Evolutionary conservation across 2,797 vertebrate species (phyloP), one percentile per base, ranked within the genome.

Genomic region (Myiotriccus ornatus): DNA sequence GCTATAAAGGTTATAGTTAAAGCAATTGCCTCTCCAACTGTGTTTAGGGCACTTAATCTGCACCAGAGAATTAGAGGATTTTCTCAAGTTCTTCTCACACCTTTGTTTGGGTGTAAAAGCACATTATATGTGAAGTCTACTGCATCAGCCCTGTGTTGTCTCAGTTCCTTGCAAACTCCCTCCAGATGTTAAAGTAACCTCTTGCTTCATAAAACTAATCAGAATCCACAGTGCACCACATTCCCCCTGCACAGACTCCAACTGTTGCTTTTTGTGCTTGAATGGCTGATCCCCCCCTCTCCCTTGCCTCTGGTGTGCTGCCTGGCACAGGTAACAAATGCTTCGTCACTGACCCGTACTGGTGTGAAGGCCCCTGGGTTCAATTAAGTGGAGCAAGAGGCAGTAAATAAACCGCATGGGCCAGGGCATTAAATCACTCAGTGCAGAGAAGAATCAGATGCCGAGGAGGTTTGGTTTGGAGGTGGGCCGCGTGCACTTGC

Each of bases 361-460:
- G 85, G 77, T 84, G 77, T 71, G 87, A 95, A 94, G 87, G 75
- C 78, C 94, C 71, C 79, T 80, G 87, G 93, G 75, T 34, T 95
- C 94, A 78, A 74, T 95, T 95, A 94, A 96, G 89, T 8, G 64
- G 75, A 93, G 79, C 91, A 89, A 95, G 92, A 95, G 89, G 81
- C 82, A 97, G 95, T 94, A 95, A 96, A 95, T 88, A 93, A 93
- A 96, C 78, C 7, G 2, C 80, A 68, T 55, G 71, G 87, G 44
- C 79, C 68, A 18, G 59, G 65, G 49, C 76, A 80, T 77, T 94
- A 95, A 96, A 96, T 97, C 94, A 91, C 81, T 84, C 17, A 2
- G 32, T 55, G 59, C 6, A 4, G 64, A 68, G 80, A 68, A 89
- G 82, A 90, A 90, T 93, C 47, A 71, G 62, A 78, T n/a, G 60